Evolutionary conservation across 64 coral and sea anemone species (phyloP).

Genomic region (Porites lutea): DNA sequence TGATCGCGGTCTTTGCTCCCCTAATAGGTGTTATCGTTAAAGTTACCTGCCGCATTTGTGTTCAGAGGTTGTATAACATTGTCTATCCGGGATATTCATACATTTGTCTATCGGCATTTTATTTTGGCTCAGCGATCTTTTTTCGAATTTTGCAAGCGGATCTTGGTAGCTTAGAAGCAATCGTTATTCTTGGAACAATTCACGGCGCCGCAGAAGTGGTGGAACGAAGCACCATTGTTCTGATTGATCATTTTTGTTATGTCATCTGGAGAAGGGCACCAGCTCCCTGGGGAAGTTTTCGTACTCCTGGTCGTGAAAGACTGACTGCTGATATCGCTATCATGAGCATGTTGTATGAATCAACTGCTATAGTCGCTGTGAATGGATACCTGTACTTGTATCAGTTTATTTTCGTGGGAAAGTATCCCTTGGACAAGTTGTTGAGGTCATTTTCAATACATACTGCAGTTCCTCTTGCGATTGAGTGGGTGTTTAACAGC

Average conservation of each 20-base stretch:
- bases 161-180: not conserved
- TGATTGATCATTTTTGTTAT: not conserved
- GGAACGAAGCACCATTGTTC: not conserved
- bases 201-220: not conserved
- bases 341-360: too few relatives aligned
- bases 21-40: not conserved
- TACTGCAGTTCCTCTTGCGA: not conserved
- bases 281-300: not conserved
- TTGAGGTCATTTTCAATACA: not conserved
- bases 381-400: not conserved
- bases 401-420: not conserved
- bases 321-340: not conserved
- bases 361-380: not conserved
- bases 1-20: conserved; percentile 1
- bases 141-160: conserved; percentile 24
- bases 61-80: not conserved
- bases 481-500: not conserved
- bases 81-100: conserved; percentile 3
- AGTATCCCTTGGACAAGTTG: not conserved
- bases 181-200: conserved; percentile 27
- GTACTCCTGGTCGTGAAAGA: not conserved
- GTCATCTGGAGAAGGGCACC: not conserved
- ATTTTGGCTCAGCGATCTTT: not conserved
- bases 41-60: not conserved
- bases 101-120: not conserved